Evolutionary conservation across 2,113 vertebrate genomes (phyloP).

Genomic region (Taurulus bubalis): DNA sequence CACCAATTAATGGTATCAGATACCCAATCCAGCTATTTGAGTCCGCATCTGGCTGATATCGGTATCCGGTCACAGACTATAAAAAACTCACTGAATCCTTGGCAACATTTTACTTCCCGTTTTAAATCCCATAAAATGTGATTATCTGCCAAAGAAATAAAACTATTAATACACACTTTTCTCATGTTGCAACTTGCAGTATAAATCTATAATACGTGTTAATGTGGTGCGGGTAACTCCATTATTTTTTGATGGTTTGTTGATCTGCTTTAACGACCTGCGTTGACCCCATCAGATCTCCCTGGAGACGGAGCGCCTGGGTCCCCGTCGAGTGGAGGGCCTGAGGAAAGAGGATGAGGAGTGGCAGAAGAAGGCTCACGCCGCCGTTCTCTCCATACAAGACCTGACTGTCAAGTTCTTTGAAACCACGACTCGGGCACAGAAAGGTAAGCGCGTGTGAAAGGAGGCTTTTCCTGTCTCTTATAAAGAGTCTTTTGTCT

Average conservation of each 20-base stretch:
- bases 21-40: too few species aligned
- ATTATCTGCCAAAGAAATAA: not conserved
- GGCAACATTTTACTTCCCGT: not conserved
- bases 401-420: conserved; percentile 99
- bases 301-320: conserved; percentile 96
- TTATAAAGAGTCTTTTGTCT: not conserved
- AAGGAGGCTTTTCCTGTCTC: conserved; percentile 17
- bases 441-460: conserved; percentile 90
- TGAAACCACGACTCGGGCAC: conserved; percentile 94
- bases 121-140: not conserved
- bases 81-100: not conserved
- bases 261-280: not conserved
- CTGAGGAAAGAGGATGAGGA: conserved; percentile 94
- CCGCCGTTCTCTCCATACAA: conserved; percentile 95
- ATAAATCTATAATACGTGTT: not conserved
- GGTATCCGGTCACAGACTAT: not conserved
- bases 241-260: not conserved
- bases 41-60: too few species aligned
- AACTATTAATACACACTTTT: too few species aligned
- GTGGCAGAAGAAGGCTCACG: conserved; percentile 96
- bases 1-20: too few species aligned
- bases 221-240: not conserved
- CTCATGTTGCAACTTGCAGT: not conserved
- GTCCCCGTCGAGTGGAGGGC: conserved; percentile 93
- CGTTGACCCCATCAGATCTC: conserved; percentile 86